Percentiles rank a stretch among this genome's conserved stretches.
These are phyloP conservation scores for Pollimyrus isidori DNA, from an alignment of 2,113 vertebrate genomes.

Conservation along the genomic window DNA sequence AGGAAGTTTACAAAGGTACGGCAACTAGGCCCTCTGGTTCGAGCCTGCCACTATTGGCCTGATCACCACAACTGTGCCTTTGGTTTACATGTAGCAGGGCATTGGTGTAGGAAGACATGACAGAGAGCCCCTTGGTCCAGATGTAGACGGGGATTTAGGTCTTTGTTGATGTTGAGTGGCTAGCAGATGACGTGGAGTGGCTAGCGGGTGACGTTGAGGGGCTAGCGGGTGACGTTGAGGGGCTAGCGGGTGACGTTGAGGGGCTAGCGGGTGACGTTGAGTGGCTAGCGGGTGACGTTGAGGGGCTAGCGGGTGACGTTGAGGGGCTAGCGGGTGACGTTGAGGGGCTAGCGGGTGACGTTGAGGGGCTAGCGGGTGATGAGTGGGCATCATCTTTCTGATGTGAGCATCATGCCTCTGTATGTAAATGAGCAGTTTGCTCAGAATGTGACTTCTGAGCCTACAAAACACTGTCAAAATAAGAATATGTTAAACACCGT, in stretches of 20 bases:
- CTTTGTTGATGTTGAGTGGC: not conserved
- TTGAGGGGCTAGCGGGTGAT: not conserved
- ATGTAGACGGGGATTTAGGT: not conserved
- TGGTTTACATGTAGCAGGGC: not conserved
- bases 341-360: not conserved
- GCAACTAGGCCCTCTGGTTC: not conserved
- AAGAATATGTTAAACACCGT: not conserved
- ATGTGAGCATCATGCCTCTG: not conserved
- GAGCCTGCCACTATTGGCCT: not conserved
- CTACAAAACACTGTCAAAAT: not conserved
- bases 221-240: not conserved
- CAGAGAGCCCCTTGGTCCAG: not conserved
- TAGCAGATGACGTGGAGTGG: too few relatives aligned
- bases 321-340: too few relatives aligned
- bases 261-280: not conserved
- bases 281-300: too few relatives aligned
- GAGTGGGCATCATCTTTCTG: not conserved
- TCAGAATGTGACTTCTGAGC: not conserved
- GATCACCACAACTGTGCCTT: not conserved
- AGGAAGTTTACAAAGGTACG: not conserved
- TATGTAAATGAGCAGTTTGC: not conserved
- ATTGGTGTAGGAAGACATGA: not conserved
- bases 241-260: too few relatives aligned
- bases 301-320: not conserved
- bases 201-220: too few relatives aligned